Conservation (phyloP, 2,113 vertebrate species). For the Leuciscus idus region DNA sequence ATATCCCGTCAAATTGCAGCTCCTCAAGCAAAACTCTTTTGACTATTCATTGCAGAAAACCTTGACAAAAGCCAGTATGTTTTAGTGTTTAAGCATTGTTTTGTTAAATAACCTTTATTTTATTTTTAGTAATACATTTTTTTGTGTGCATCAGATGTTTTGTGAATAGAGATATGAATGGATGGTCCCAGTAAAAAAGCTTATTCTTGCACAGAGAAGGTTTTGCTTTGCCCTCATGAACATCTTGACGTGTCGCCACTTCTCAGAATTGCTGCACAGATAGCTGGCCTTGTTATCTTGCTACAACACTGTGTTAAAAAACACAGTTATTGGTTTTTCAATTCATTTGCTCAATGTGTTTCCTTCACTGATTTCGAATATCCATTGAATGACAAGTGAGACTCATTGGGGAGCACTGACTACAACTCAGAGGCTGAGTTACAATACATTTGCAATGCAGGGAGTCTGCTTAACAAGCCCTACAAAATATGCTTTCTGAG, state of each 20-base stretch:
- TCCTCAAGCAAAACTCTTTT: neutral
- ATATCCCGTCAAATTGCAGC: neutral
- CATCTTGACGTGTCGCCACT: neutral
- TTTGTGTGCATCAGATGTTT: neutral
- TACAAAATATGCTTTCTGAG: neutral
- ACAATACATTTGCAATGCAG: conserved; percentile 3
- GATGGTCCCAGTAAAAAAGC: neutral
- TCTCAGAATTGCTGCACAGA: neutral
- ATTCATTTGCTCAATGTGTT: neutral
- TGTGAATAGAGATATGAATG: neutral
- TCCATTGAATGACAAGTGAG: conserved; percentile 10
- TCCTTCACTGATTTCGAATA: conserved; percentile 3
- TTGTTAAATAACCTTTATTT: neutral
- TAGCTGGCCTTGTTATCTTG: neutral
- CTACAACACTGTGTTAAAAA: conserved; percentile 1
- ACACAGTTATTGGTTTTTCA: neutral
- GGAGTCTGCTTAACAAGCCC: conserved; percentile 26
- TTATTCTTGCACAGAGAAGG: neutral
- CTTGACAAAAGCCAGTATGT: neutral
- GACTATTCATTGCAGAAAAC: neutral
- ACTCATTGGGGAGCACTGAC: conserved; percentile 12
- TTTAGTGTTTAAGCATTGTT: neutral
- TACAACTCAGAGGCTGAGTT: neutral
- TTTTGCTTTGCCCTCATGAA: neutral
- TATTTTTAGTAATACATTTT: neutral